phyloP scores from a whole-genome alignment of 1,140 invertebrate genomes.

The Trichonephila clavata region DNA sequence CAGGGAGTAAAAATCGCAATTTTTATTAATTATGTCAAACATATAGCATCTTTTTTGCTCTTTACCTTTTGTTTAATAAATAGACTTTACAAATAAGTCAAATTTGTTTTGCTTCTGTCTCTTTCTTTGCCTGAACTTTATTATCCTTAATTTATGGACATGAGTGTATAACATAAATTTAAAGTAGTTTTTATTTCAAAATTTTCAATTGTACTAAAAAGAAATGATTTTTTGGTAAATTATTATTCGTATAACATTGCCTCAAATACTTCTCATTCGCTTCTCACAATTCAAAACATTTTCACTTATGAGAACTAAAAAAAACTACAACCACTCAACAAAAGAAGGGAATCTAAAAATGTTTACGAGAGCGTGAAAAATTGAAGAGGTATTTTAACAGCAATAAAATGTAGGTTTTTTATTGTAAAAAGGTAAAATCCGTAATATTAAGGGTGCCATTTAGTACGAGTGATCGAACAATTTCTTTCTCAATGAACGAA shows the following conservation, averaged over 20 bases:
- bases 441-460: background rate
- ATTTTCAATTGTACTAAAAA: too few species aligned
- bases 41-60: too few species aligned
- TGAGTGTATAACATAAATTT: too few species aligned
- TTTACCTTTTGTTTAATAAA: too few species aligned
- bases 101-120: too few species aligned
- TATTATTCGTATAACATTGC: background rate
- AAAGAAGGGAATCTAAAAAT: background rate
- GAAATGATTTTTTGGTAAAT: too few species aligned
- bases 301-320: background rate
- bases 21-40: too few species aligned
- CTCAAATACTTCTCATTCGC: background rate
- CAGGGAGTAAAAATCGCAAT: too few species aligned
- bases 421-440: background rate
- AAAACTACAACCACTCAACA: background rate
- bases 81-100: too few species aligned
- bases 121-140: too few species aligned
- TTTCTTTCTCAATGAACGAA: background rate
- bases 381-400: background rate
- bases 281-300: background rate
- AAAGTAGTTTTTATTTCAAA: too few species aligned
- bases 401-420: background rate
- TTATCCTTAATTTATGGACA: too few species aligned
- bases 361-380: background rate
- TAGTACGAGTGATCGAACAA: background rate